Evolutionary conservation across 2,113 vertebrate species (phyloP).

Genomic region (Bos indicus): DNA sequence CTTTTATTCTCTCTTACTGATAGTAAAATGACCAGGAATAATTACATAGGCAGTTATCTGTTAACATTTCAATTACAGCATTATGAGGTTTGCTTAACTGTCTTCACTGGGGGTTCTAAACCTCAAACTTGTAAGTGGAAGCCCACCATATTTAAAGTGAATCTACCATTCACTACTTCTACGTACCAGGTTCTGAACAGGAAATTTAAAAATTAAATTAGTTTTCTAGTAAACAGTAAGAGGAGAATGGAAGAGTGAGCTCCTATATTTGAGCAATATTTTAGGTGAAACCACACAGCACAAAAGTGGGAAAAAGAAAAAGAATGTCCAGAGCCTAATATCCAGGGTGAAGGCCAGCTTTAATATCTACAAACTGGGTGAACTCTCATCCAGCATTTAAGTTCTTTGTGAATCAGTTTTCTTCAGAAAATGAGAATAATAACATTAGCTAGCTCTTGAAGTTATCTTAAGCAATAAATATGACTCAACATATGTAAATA

Average conservation of each 20-base stretch:
- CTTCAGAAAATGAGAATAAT: neutral
- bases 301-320: neutral
- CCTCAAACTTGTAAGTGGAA: conserved; percentile 13
- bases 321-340: neutral
- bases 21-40: conserved; percentile 44
- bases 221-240: neutral
- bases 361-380: neutral
- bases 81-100: conserved; percentile 45
- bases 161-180: neutral
- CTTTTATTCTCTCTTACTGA: conserved; percentile 14
- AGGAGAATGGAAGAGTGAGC: neutral
- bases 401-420: neutral
- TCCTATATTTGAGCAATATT: neutral
- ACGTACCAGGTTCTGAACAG: neutral
- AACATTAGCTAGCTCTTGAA: neutral
- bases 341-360: neutral
- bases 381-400: neutral
- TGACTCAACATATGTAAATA: neutral
- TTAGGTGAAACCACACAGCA: neutral
- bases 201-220: neutral
- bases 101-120: neutral
- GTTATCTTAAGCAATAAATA: neutral
- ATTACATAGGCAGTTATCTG: conserved; percentile 57
- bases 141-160: neutral
- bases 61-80: conserved; percentile 62